Evolutionary conservation across 2,888 invertebrate genomes (phyloP).

Genomic region (Tanypteryx hageni): DNA sequence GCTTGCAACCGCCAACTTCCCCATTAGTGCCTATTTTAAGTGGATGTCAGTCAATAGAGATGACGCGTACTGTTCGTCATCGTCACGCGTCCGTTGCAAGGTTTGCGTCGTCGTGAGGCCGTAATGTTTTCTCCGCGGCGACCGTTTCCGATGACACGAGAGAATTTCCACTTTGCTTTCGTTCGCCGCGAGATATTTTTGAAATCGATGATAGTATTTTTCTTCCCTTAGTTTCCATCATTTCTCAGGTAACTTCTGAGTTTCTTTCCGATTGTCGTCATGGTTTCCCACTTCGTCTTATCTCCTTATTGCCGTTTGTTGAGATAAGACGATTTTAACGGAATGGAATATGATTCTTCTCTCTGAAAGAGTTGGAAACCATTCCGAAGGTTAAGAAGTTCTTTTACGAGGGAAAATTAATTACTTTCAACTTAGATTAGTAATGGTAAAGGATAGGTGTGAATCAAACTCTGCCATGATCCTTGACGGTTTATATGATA

Average conservation of each 20-base stretch:
- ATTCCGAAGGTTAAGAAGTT: no score
- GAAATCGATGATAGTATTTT: no score
- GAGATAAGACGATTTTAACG: not conserved
- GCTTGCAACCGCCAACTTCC: not conserved
- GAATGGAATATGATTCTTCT: no score
- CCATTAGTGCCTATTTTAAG: not conserved
- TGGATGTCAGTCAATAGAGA: not conserved
- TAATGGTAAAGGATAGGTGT: no score
- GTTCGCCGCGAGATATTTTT: no score
- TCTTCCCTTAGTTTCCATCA: not conserved
- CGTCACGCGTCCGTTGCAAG: not conserved
- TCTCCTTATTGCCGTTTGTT: not conserved
- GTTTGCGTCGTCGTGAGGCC: not conserved
- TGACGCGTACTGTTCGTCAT: slow-evolving; percentile 8
- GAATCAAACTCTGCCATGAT: no score
- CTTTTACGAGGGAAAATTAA: no score
- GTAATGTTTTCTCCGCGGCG: not conserved
- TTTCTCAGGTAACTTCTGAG: not conserved
- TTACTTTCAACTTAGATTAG: no score
- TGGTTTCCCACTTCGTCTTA: not conserved
- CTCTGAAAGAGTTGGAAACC: no score
- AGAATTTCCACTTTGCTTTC: no score
- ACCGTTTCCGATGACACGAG: no score
- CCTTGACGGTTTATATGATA: no score
- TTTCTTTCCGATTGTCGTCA: not conserved